phyloP scores from a whole-genome alignment of 92 coral and sea anemone species.

The Diadumene lineata region DNA sequence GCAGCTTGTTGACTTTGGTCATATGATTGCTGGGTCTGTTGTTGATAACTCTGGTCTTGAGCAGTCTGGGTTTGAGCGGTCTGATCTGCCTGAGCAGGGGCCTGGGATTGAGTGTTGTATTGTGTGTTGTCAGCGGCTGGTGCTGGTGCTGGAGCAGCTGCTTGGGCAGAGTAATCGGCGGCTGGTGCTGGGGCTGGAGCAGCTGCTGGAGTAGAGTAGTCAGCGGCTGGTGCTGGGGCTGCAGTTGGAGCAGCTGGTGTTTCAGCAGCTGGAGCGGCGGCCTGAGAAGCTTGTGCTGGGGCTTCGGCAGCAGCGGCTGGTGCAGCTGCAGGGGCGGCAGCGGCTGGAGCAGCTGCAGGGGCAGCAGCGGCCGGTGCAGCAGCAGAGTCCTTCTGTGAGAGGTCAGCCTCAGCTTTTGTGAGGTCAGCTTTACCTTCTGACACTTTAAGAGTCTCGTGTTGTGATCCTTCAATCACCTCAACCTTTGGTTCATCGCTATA shows the following conservation, averaged over 20 bases:
- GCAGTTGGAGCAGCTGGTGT: constrained; percentile 12
- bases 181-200: constrained; percentile 14
- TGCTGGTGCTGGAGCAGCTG: constrained; percentile 7
- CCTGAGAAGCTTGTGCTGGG: constrained; percentile 5
- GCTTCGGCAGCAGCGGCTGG: constrained; percentile 4
- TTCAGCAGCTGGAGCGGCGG: constrained; percentile 15
- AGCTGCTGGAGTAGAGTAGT: background rate
- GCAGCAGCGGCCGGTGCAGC: constrained; percentile 30
- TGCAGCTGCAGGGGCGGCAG: constrained; percentile 2
- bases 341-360: constrained; percentile 3
- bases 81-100: constrained; percentile 17
- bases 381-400: constrained; percentile 18
- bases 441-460: constrained; percentile 53
- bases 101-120: constrained; percentile 10
- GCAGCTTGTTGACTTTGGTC: constrained; percentile 20
- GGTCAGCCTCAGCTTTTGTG: constrained; percentile 42
- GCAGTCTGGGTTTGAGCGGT: constrained; percentile 25
- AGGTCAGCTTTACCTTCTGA: constrained; percentile 58
- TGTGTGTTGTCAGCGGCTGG: constrained; percentile 14
- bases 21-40: constrained; percentile 21
- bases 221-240: constrained; percentile 12
- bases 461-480: constrained; percentile 67
- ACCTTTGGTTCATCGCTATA: constrained; percentile 79
- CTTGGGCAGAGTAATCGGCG: background rate
- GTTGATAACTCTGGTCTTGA: constrained; percentile 26